Evolutionary conservation across 2,113 vertebrate species (phyloP).

Genomic region (Hippocampus barbouri): DNA sequence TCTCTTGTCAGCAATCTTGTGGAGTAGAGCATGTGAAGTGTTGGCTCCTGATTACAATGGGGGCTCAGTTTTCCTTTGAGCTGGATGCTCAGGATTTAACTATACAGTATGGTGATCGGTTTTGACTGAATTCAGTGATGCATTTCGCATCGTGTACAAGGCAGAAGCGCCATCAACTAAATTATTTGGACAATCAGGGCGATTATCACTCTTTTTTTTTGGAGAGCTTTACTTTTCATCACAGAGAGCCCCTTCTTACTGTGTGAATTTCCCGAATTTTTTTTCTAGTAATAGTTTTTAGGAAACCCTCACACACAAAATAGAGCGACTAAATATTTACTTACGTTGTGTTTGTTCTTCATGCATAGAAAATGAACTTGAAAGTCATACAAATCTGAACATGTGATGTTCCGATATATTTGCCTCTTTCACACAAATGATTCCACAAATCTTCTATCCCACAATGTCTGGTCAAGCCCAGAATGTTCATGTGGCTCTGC

Average conservation of each 20-base stretch:
- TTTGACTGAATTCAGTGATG: neutral
- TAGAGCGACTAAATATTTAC: too few relatives aligned
- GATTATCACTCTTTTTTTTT: neutral
- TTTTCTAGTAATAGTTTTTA: too few relatives aligned
- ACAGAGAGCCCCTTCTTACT: neutral
- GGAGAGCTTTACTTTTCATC: neutral
- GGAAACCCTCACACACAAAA: too few relatives aligned
- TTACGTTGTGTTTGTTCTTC: too few relatives aligned
- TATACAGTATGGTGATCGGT: neutral
- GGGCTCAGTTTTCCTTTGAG: neutral
- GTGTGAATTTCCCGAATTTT: neutral
- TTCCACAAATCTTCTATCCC: slow-evolving; percentile 19
- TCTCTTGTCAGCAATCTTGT: slow-evolving; percentile 39
- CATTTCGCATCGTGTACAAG: neutral
- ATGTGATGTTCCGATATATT: slow-evolving; percentile 7
- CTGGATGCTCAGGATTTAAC: neutral
- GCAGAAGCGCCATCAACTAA: neutral
- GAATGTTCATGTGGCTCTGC: slow-evolving; percentile 13
- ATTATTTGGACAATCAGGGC: neutral
- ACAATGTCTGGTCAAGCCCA: neutral
- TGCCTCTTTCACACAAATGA: slow-evolving; percentile 8
- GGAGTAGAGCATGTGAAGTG: slow-evolving; percentile 36
- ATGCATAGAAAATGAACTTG: neutral
- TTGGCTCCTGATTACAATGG: slow-evolving; percentile 43
- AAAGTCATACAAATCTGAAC: neutral